Evolutionary conservation across 2,797 vertebrate genomes (phyloP), one percentile per base, ranked within the genome.

Genomic region (Aselliscus stoliczkanus): DNA sequence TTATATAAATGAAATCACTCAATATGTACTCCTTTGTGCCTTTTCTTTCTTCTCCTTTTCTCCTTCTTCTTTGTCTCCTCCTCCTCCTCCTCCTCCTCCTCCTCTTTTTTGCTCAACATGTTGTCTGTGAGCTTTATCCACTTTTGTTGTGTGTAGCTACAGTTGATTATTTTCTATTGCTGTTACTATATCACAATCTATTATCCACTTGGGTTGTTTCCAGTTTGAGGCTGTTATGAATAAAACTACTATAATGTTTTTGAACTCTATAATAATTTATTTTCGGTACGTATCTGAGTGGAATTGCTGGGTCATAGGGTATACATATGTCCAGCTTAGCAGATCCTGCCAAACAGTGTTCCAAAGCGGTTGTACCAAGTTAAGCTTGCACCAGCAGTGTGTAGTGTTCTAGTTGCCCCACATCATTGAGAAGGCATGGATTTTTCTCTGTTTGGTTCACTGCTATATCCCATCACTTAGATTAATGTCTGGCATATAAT

Each of bases 171-270:
- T 95, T 88, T 44, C 44, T 18, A 31, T 70, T 67, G 72, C n/a
- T 77, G 15, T 83, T 87, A 62, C 72, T 86, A 7, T 58, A 42
- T 52, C 88, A 79, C 75, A 83, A 39, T 84, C 44, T 80, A 17
- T 90, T 60, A 90, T 65, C 37, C 60, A 50, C 76, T 84, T 87
- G 75, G 14, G 18, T 92, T 75, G 65, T 90, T 95, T 95, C 77
- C 56, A 82, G 52, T 67, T 70, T 73, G 37, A 54, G 20, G 10
- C n/a, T 70, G 77, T 93, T 88, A 88, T 83, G 70, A 92, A 70
- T 85, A 91, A 86, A 95, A 60, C 60, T 37, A 6, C 67, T 72
- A 23, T 42, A 87, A 54, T 34, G 52, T 67, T 92, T 47, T 76
- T 89, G 58, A 84, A 47, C 23, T 42, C 29, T 65, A 62, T 50